Conservation (phyloP, 2,888 invertebrate genomes). For the Deroplatys truncata region DNA sequence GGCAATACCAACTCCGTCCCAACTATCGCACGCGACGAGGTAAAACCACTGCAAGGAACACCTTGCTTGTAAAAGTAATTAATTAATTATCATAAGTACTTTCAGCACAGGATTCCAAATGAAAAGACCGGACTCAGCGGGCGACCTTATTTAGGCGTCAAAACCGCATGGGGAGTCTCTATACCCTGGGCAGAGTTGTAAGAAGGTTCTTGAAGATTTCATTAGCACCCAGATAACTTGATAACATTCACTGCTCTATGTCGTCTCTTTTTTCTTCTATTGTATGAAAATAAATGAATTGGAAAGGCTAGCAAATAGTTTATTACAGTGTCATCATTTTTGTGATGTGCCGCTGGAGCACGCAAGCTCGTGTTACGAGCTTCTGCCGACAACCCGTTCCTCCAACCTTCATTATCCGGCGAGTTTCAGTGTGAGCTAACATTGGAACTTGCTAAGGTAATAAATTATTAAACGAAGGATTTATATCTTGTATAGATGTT, state of each 20-base stretch:
- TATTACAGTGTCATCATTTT: too few species aligned
- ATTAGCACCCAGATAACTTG: neutral
- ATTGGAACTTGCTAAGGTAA: too few species aligned
- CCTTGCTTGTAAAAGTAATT: neutral
- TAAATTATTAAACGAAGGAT: too few species aligned
- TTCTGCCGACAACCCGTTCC: too few species aligned
- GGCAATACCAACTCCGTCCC: neutral
- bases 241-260: neutral
- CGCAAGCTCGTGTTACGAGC: too few species aligned
- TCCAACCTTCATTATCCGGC: too few species aligned
- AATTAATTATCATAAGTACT: neutral
- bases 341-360: too few species aligned
- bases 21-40: neutral
- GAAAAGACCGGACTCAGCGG: neutral
- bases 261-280: too few species aligned
- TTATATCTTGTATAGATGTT: too few species aligned
- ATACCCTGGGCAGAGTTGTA: neutral
- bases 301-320: too few species aligned
- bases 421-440: too few species aligned
- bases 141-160: neutral
- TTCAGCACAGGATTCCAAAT: neutral
- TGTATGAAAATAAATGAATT: too few species aligned
- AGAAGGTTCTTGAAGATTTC: neutral
- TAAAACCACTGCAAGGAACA: neutral
- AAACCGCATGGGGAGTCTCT: neutral